Percentiles rank a stretch among this genome's conserved stretches.
These are phyloP conservation scores for Lochmaea capreae DNA, from an alignment of 2,888 invertebrate genomes.

Conservation along the genomic window DNA sequence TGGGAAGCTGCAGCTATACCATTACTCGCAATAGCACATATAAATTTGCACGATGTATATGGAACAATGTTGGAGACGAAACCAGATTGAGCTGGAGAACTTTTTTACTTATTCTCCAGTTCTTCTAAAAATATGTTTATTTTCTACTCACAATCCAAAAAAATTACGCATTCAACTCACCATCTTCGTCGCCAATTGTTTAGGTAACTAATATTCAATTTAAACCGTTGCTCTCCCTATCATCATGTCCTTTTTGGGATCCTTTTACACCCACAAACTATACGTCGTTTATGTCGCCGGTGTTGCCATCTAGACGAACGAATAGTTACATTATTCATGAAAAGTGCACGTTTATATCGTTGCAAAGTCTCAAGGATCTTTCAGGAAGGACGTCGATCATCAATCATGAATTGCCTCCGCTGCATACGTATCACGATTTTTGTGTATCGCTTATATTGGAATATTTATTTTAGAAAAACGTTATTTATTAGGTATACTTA, in stretches of 20 bases:
- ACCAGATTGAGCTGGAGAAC: no score
- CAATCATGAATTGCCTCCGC: constrained; percentile 46
- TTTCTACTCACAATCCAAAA: not conserved
- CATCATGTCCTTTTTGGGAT: constrained; percentile 50
- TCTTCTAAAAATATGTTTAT: no score
- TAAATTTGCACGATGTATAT: no score
- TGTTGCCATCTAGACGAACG: constrained; percentile 40
- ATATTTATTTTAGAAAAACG: not conserved
- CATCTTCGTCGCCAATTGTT: constrained; percentile 53
- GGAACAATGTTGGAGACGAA: no score
- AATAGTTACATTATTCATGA: constrained; percentile 66
- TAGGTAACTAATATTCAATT: constrained; percentile 65
- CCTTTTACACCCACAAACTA: constrained; percentile 14
- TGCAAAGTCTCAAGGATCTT: constrained; percentile 56
- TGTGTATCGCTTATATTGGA: not conserved
- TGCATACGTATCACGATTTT: constrained; percentile 25
- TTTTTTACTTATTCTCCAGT: no score
- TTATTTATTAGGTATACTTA: no score
- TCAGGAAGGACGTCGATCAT: constrained; percentile 50
- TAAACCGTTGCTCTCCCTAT: constrained; percentile 60
- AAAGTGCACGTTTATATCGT: constrained; percentile 62
- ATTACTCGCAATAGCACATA: no score
- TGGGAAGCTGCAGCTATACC: no score
- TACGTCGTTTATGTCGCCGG: constrained; percentile 57
- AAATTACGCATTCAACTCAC: constrained; percentile 45